Evolutionary conservation across 1,140 invertebrate genomes (phyloP), one percentile per base, ranked within the genome.

Genomic region (Sarcophaga bullata): DNA sequence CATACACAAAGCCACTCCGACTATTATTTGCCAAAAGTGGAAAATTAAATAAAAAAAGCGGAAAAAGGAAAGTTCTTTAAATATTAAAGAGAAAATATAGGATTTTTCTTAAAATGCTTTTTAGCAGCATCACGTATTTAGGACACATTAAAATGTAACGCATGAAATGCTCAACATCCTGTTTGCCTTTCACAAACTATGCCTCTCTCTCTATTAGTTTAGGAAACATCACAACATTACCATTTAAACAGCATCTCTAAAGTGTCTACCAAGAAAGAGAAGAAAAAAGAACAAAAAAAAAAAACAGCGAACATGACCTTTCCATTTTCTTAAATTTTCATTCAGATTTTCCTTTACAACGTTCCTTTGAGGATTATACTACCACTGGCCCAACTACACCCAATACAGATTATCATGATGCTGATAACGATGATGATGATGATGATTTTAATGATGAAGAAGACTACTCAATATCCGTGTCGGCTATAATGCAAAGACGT

Each of bases 381-480:
- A 58, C 7, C 15, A 49, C 47, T 68, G 73, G 52, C 13, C 17
- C 49, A 25, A 78, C 48, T 50, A 25, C 49, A 8, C 48, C 73
- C 46, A 73, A 78, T 78, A 52, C 75, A 48, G 75, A 76, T 68
- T 46, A 82, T 15, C 25, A 76, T 48, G 72, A 76, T 17, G 76
- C 13, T 37, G 49, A 80, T 54, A 80, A 73, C 49, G 75, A 82
- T 37, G 85, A 86, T 62, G 84, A 84, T 80, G 78, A 82, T 52
- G 85, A 84, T 68, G 84, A 89, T 54, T 84, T 86, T 1, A 87
- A 88, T 6, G 92, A 94, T 84, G 94, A 95, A 82, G 95, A 96
- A 83, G 95, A 96, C 85, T 97, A 97, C 87, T 96, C 95, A 0
- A 93, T 93, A 9, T 96, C 95, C 84, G 93, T 96, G 62, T 95